Percentiles rank a stretch among this genome's conserved stretches.
These are phyloP conservation scores for Eulemur rufifrons DNA, from an alignment of 2,113 vertebrate genomes.

Conservation along the genomic window DNA sequence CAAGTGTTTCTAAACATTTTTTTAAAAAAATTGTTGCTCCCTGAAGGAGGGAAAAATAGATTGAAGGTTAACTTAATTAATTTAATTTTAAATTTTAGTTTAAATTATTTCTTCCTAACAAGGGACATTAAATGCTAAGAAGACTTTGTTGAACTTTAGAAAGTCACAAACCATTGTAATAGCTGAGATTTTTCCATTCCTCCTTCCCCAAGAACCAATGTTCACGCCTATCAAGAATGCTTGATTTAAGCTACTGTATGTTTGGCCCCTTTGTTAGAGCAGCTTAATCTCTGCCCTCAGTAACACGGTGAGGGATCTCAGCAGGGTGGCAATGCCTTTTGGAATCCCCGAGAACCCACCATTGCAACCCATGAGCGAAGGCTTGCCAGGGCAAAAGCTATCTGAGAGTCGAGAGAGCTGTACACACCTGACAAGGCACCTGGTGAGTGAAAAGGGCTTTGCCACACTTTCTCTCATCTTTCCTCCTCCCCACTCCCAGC, in stretches of 20 bases:
- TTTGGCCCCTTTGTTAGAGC: not conserved
- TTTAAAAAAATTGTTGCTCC: not conserved
- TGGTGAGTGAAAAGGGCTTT: not conserved
- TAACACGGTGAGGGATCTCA: not conserved
- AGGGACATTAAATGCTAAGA: not conserved
- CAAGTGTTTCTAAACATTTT: not conserved
- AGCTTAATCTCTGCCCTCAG: not conserved
- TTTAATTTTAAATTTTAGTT: not conserved
- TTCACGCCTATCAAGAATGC: not conserved
- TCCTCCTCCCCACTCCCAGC: not conserved
- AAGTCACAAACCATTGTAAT: not conserved
- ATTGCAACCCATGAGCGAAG: not conserved
- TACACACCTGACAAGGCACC: not conserved
- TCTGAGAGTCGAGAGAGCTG: not conserved
- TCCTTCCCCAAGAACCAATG: not conserved
- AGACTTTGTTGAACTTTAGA: not conserved
- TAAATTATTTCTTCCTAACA: not conserved
- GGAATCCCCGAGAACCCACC: fast-evolving
- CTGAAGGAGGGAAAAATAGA: not conserved
- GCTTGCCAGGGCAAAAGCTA: not conserved
- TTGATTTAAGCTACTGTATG: not conserved
- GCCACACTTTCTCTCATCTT: not conserved
- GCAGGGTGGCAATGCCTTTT: not conserved
- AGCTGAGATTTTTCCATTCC: not conserved
- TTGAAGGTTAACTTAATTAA: not conserved